Evolutionary conservation across 1,140 invertebrate genomes (phyloP).

Genomic region (Nixonia krombeini): DNA sequence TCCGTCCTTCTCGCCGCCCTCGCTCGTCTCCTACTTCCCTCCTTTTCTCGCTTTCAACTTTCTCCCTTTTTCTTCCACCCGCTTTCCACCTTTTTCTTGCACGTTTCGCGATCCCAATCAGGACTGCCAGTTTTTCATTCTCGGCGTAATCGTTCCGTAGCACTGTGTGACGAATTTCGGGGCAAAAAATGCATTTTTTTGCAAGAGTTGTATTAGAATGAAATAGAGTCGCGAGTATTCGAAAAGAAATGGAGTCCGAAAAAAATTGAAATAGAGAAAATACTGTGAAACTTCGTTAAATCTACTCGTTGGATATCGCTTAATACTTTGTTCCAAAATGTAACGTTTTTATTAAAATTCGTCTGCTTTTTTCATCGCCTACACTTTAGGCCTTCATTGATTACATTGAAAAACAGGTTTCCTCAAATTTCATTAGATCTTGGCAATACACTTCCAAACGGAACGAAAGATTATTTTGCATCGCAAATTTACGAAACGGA

Average conservation of each 20-base stretch:
- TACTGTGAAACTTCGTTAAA: no score
- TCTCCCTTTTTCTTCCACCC: conserved; percentile 15
- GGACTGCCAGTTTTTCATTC: conserved; percentile 40
- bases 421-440: no score
- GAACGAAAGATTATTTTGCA: no score
- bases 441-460: no score
- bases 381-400: no score
- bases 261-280: no score
- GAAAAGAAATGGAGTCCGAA: conserved; percentile 29
- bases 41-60: background rate
- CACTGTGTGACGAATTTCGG: conserved; percentile 43
- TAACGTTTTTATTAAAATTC: no score
- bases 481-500: no score
- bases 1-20: conserved; percentile 12
- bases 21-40: background rate
- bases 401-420: no score
- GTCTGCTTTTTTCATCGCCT: no score
- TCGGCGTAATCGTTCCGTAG: conserved; percentile 36
- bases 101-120: conserved; percentile 9
- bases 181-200: conserved; percentile 18
- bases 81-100: conserved; percentile 15
- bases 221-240: background rate
- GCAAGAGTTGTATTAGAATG: conserved; percentile 5
- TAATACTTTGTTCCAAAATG: no score
- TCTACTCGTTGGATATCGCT: no score